These are phyloP conservation scores for Rhinogobius similis DNA, from an alignment of 2,113 vertebrate species.

Conservation along the genomic window DNA sequence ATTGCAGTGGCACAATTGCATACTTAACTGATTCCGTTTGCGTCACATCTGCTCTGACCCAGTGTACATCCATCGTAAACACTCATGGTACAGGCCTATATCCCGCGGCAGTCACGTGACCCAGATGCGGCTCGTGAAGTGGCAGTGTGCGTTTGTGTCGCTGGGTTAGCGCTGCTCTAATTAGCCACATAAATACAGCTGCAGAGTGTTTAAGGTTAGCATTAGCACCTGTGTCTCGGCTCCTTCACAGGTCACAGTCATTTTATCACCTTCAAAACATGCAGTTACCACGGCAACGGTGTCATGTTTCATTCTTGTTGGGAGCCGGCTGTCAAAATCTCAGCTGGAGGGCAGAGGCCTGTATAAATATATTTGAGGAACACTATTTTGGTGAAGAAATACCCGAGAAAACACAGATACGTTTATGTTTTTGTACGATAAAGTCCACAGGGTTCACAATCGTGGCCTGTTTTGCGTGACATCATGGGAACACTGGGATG, in stretches of 20 bases:
- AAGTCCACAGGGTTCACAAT: too few relatives aligned
- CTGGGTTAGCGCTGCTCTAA: neutral
- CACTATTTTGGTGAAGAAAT: too few relatives aligned
- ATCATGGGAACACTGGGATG: too few relatives aligned
- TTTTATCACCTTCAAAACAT: neutral
- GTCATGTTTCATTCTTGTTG: neutral
- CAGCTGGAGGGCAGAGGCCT: neutral
- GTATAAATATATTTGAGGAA: neutral
- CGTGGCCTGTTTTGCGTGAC: too few relatives aligned
- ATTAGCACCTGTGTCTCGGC: constrained; percentile 3
- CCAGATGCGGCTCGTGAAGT: neutral
- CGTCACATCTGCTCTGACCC: neutral
- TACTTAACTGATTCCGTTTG: neutral
- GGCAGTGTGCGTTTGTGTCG: neutral
- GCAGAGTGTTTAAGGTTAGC: constrained; percentile 2
- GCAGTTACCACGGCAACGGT: neutral
- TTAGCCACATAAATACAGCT: constrained; percentile 10
- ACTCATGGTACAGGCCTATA: neutral
- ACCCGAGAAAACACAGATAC: too few relatives aligned
- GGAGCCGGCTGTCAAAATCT: neutral
- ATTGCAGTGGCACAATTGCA: too few relatives aligned
- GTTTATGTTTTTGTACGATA: too few relatives aligned
- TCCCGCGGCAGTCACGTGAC: neutral
- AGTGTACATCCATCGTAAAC: neutral
- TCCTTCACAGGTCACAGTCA: neutral